A percentile compares a stretch with the other conserved stretches of the same genome.
phyloP scores from a whole-genome alignment of 2,113 vertebrate genomes.

The Pampusana beccarii region DNA sequence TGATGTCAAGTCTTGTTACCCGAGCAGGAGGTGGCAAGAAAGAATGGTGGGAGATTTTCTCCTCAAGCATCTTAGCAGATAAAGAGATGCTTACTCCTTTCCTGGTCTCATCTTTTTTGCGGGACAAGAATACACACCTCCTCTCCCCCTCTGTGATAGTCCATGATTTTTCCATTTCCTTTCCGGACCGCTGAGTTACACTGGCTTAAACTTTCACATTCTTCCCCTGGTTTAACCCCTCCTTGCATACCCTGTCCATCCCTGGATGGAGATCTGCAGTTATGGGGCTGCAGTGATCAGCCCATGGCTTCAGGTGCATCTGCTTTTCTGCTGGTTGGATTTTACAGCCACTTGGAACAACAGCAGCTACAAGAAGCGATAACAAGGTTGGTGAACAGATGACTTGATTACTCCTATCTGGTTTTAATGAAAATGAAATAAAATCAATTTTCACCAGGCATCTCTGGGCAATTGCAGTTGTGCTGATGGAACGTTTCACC shows the following conservation, averaged over 20 bases:
- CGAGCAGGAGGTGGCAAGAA: neutral
- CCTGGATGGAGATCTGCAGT: neutral
- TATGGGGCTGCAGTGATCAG: neutral
- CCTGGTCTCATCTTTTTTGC: neutral
- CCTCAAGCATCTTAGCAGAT: neutral
- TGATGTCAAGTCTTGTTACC: neutral
- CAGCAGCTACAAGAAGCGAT: neutral
- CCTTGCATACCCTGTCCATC: neutral
- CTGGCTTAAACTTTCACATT: neutral
- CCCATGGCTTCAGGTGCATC: rapidly evolving
- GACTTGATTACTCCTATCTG: neutral
- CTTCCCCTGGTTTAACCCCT: neutral
- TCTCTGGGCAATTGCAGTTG: neutral
- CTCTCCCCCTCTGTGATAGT: neutral
- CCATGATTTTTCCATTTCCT: neutral
- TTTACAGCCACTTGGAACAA: neutral
- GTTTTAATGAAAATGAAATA: constrained; percentile 11
- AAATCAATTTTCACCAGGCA: neutral
- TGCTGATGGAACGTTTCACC: neutral
- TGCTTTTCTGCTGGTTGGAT: neutral
- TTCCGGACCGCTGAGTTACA: rapidly evolving
- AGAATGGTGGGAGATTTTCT: neutral
- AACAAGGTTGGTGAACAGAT: neutral
- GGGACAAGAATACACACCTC: neutral
- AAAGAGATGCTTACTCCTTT: neutral